Percentiles rank a stretch among this genome's conserved stretches.
These are phyloP conservation scores for Papilio polytes DNA, from an alignment of 1,140 invertebrate genomes.

Conservation along the genomic window DNA sequence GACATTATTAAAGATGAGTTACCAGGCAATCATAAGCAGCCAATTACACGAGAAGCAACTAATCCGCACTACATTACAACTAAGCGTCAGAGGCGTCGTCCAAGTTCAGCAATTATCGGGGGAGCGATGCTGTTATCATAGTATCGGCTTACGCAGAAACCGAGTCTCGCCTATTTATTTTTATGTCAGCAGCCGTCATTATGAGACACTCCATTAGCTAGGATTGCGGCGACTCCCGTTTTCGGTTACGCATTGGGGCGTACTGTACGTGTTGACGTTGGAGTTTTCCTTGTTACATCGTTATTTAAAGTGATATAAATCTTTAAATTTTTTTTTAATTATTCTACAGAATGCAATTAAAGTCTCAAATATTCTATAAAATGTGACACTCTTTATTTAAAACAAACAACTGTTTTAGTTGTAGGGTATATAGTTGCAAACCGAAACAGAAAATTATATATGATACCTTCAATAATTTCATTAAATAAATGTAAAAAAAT, in stretches of 20 bases:
- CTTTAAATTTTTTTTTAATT: background rate
- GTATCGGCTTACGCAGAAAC: slow-evolving; percentile 84
- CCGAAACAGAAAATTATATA: too few relatives aligned
- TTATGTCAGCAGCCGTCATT: slow-evolving; percentile 84
- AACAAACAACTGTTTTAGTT: too few relatives aligned
- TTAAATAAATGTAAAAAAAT: too few relatives aligned
- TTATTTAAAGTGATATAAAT: slow-evolving; percentile 38
- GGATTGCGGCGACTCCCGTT: slow-evolving; percentile 80
- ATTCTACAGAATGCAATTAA: background rate
- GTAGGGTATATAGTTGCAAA: too few relatives aligned
- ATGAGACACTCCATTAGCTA: slow-evolving; percentile 84
- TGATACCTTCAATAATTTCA: background rate
- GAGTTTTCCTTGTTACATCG: slow-evolving; percentile 55
- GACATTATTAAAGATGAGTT: background rate
- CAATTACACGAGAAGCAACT: slow-evolving; percentile 63
- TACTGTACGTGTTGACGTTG: slow-evolving; percentile 63
- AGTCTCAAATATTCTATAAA: background rate
- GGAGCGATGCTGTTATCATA: slow-evolving; percentile 83
- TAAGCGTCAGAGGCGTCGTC: slow-evolving; percentile 56
- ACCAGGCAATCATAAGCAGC: slow-evolving; percentile 40
- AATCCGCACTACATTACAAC: slow-evolving; percentile 69
- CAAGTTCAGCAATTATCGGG: slow-evolving; percentile 82
- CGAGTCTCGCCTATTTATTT: slow-evolving; percentile 83
- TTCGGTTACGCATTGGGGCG: slow-evolving; percentile 80
- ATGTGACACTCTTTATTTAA: too few relatives aligned